A percentile compares a stretch with the other conserved stretches of the same genome.
Evolutionary conservation across 1,140 invertebrate species (phyloP).

Genomic region (Anagrus nilaparvatae): DNA sequence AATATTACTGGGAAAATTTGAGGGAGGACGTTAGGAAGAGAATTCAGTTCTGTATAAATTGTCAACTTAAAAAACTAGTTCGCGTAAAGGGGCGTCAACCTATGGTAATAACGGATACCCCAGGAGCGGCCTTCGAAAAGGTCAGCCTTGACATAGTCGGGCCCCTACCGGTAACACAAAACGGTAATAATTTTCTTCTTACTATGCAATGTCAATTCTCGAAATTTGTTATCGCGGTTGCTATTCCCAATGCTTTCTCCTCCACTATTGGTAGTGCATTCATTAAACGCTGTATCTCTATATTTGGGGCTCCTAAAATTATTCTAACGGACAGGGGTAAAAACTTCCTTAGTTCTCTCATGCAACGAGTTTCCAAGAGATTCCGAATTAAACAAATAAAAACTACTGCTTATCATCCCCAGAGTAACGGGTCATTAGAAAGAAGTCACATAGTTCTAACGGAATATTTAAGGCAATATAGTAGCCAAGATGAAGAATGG

Average conservation of each 20-base stretch:
- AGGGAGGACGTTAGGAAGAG: conserved; percentile 13
- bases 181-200: conserved; percentile 25
- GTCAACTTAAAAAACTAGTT: conserved; percentile 16
- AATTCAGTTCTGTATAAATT: conserved; percentile 11
- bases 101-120: conserved; percentile 18
- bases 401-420: conserved; percentile 33
- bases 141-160: conserved; percentile 25
- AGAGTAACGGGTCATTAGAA: conserved; percentile 30
- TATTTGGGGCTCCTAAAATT: conserved; percentile 23
- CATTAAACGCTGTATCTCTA: conserved; percentile 20
- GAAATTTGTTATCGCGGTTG: conserved; percentile 19
- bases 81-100: conserved; percentile 15
- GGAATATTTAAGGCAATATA: conserved; percentile 25
- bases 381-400: conserved; percentile 21
- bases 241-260: conserved; percentile 21
- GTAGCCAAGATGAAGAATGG: conserved; percentile 26
- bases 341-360: conserved; percentile 22
- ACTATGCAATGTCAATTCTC: conserved; percentile 26
- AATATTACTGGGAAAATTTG: conserved; percentile 16
- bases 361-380: conserved; percentile 20
- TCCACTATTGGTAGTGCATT: conserved; percentile 18
- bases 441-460: conserved; percentile 26
- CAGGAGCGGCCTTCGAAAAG: conserved; percentile 15
- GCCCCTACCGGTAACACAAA: conserved; percentile 17
- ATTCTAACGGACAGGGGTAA: conserved; percentile 27